These are phyloP conservation scores for Graphium colonna DNA, from an alignment of 2,888 invertebrate genomes.

Conservation along the genomic window DNA sequence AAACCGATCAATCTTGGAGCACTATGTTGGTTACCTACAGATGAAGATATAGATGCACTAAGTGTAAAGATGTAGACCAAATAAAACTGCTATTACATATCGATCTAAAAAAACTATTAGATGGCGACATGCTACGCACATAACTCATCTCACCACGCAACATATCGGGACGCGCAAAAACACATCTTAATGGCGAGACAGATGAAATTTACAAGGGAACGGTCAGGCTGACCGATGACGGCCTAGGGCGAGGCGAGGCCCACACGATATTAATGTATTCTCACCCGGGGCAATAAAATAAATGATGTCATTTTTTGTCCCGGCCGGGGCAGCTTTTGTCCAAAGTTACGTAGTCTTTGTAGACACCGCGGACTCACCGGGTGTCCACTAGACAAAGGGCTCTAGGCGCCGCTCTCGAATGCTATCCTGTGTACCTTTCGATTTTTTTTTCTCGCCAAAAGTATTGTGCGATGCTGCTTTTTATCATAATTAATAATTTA, in stretches of 20 bases:
- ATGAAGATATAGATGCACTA: no score
- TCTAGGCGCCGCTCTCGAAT: constrained; percentile 70
- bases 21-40: no score
- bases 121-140: no score
- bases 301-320: constrained; percentile 79
- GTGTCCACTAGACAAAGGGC: constrained; percentile 69
- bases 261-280: constrained; percentile 76
- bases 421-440: constrained; percentile 32
- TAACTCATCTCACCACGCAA: no score
- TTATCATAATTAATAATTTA: constrained; percentile 79
- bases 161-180: constrained; percentile 27
- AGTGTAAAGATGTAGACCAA: no score
- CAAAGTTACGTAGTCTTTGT: constrained; percentile 58
- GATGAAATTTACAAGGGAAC: constrained; percentile 34
- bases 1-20: no score
- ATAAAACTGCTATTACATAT: no score
- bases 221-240: constrained; percentile 51
- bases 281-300: constrained; percentile 77
- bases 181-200: constrained; percentile 28
- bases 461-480: constrained; percentile 56
- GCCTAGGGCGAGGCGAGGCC: constrained; percentile 73
- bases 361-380: constrained; percentile 36
- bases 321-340: constrained; percentile 62
- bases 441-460: constrained; percentile 43
- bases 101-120: no score